Evolutionary conservation across 2,797 vertebrate species (phyloP).

Genomic region (Leptoclinus maculatus): DNA sequence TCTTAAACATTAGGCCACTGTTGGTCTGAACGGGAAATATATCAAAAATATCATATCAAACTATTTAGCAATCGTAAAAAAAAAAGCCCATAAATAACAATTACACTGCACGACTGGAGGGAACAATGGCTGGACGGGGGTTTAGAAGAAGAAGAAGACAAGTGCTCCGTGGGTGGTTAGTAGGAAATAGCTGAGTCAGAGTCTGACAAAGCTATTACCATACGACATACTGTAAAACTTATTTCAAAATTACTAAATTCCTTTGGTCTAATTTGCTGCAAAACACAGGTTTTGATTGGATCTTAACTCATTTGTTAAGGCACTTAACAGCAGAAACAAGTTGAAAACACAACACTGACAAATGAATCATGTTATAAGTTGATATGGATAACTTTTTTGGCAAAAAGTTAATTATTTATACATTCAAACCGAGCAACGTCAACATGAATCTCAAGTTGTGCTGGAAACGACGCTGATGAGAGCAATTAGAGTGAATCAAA

Average conservation of each 20-base stretch:
- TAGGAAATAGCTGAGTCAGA: not conserved
- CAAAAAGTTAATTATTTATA: not conserved
- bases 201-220: not conserved
- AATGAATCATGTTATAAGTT: not conserved
- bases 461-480: not conserved
- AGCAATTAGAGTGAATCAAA: slow-evolving; percentile 7
- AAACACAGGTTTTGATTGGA: not conserved
- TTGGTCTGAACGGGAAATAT: not conserved
- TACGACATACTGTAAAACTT: not conserved
- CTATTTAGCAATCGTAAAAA: slow-evolving; percentile 9
- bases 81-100: slow-evolving; percentile 18
- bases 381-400: not conserved
- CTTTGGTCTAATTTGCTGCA: not conserved
- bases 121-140: not conserved
- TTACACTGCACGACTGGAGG: not conserved
- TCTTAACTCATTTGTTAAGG: not conserved
- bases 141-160: slow-evolving; percentile 7
- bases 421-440: not conserved
- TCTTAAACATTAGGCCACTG: not conserved
- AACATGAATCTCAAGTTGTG: not conserved
- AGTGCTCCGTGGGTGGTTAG: not conserved
- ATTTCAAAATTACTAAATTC: not conserved
- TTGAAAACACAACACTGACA: slow-evolving; percentile 1
- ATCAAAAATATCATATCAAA: not conserved
- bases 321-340: not conserved